phyloP scores from a whole-genome alignment of 1,140 invertebrate species.

The Drosophila bocqueti region DNA sequence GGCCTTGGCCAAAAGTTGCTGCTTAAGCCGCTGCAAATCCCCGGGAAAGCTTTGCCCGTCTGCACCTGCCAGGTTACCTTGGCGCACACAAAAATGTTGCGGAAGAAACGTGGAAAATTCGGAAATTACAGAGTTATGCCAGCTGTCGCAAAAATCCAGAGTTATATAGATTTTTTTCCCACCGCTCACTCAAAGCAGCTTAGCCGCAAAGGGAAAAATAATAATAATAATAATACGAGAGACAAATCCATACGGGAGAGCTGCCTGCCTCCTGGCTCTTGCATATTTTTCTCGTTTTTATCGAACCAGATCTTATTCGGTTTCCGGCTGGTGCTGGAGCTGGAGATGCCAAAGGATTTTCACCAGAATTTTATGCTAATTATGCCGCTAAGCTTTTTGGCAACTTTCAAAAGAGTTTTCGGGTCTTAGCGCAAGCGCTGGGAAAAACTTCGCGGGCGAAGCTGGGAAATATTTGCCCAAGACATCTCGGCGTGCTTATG shows the following conservation, averaged over 20 bases:
- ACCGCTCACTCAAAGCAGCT: slow-evolving; percentile 33
- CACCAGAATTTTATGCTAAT: slow-evolving; percentile 74
- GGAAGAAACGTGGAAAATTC: slow-evolving; percentile 62
- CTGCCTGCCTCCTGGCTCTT: background rate
- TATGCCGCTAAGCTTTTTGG: slow-evolving; percentile 69
- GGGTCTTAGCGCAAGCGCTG: slow-evolving; percentile 42
- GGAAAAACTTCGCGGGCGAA: slow-evolving; percentile 46
- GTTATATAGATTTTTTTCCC: slow-evolving; percentile 22
- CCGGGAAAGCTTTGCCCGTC: slow-evolving; percentile 64
- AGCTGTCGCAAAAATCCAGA: slow-evolving; percentile 59
- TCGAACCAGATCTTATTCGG: slow-evolving; percentile 47
- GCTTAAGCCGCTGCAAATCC: slow-evolving; percentile 74
- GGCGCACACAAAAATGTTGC: slow-evolving; percentile 23
- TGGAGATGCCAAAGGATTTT: slow-evolving; percentile 56
- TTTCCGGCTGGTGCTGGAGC: slow-evolving; percentile 21
- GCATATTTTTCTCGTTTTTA: slow-evolving; percentile 37
- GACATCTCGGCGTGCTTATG: slow-evolving; percentile 48
- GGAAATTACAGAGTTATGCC: slow-evolving; percentile 79
- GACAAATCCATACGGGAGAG: slow-evolving; percentile 33
- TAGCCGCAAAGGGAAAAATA: slow-evolving; percentile 9
- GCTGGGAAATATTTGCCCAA: slow-evolving; percentile 50
- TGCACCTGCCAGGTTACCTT: slow-evolving; percentile 62
- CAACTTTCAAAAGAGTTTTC: slow-evolving; percentile 73
- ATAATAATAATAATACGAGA: slow-evolving; percentile 21
- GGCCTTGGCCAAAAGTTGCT: slow-evolving; percentile 68